Base-by-base conservation (phyloP, 2,888 invertebrate species). In the Chromoteleia sp. region DNA sequence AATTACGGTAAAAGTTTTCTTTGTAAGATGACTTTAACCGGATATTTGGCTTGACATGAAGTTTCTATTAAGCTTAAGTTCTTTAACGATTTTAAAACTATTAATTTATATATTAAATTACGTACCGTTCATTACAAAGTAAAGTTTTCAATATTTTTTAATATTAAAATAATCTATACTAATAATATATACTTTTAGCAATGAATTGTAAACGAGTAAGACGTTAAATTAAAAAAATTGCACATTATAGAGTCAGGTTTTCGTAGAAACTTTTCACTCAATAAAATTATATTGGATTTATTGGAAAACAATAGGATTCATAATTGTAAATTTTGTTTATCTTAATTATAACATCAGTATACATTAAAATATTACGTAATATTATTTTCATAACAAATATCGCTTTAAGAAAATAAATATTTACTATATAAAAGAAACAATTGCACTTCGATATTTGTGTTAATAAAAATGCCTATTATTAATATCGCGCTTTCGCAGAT, bases 401-500 rank as follows among this genome's bases (percentile, higher is more conserved):
- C 25, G n/a, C n/a, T n/a, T n/a, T n/a, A n/a, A n/a, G n/a, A n/a
- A n/a, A n/a, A n/a, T n/a, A n/a, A n/a, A n/a, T n/a, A n/a, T n/a
- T n/a, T n/a, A n/a, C n/a, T n/a, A n/a, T n/a, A n/a, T n/a, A n/a
- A n/a, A n/a, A n/a, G n/a, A n/a, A n/a, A n/a, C n/a, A n/a, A n/a
- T n/a, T n/a, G n/a, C n/a, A n/a, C n/a, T n/a, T n/a, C n/a, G n/a
- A n/a, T 25, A 25, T 6, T 12, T 36, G 7, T 19, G 36, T 14
- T 14, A 21, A 61, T 43, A 12, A 45, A 33, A 61, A 30, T 33
- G 21, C 7, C 30, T 14, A 25, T 30, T 61, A 61, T 59, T 59
- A 29, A 29, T 10, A 59, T 43, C 29, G 8, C 8, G n/a, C 8
- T 43, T 29, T 43, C 43, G 29, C 29, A 21, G 10, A 21, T 41